Conservation (phyloP, 2,888 invertebrate species). For the Leptinotarsa tumamoca region DNA sequence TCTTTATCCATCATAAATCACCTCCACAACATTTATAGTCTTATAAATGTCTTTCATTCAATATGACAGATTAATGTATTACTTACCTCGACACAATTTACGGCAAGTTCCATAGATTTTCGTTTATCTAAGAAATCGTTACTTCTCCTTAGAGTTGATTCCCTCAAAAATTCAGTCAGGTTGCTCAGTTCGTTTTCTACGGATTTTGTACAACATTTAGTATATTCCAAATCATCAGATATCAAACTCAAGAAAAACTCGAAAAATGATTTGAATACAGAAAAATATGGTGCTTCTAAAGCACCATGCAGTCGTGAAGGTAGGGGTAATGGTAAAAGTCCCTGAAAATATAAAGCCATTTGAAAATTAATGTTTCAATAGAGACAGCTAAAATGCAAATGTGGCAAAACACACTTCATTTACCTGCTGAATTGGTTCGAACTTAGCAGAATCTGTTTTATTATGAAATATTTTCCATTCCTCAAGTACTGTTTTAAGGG, state of each 20-base stretch:
- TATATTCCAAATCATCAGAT: slow-evolving; percentile 42
- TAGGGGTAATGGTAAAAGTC: slow-evolving; percentile 58
- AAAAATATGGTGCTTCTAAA: slow-evolving; percentile 56
- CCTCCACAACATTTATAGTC: no score
- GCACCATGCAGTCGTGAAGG: slow-evolving; percentile 60
- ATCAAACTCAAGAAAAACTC: slow-evolving; percentile 54
- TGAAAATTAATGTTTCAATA: no score
- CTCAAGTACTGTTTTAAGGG: slow-evolving; percentile 50
- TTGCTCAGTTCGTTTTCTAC: slow-evolving; percentile 49
- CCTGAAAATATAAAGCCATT: slow-evolving; percentile 46
- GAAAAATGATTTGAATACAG: slow-evolving; percentile 56
- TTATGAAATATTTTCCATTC: slow-evolving; percentile 57
- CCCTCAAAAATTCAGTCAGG: slow-evolving; percentile 64
- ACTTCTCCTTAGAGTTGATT: slow-evolving; percentile 60
- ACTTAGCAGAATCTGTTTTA: slow-evolving; percentile 40
- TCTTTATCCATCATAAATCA: no score
- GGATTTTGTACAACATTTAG: slow-evolving; percentile 35
- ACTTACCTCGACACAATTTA: slow-evolving; percentile 74
- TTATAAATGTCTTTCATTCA: no score
- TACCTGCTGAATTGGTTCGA: slow-evolving; percentile 49
- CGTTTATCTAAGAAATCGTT: slow-evolving; percentile 65
- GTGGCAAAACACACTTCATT: background rate
- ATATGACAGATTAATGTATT: no score
- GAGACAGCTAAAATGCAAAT: background rate
- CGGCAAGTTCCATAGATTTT: slow-evolving; percentile 70